phyloP scores from a whole-genome alignment of 2,113 vertebrate genomes.

The Litocranius walleri region DNA sequence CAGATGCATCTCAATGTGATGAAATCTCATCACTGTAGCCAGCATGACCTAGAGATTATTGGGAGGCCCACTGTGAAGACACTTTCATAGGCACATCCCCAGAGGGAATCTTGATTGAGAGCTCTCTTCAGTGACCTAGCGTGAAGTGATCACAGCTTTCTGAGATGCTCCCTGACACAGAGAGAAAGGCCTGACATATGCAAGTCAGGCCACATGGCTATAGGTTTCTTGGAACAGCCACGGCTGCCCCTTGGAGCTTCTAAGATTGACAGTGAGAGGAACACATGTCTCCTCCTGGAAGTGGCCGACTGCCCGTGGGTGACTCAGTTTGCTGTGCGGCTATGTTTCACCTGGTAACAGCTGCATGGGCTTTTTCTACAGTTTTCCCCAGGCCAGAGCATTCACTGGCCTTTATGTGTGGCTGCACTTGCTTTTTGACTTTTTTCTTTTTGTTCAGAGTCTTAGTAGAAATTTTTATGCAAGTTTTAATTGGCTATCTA shows the following conservation, averaged over 20 bases:
- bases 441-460: constrained; percentile 68
- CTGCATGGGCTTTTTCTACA: constrained; percentile 59
- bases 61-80: constrained; percentile 29
- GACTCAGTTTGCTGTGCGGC: constrained; percentile 46
- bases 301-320: constrained; percentile 42
- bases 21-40: constrained; percentile 33
- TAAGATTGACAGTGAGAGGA: constrained; percentile 39
- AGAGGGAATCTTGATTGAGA: constrained; percentile 18
- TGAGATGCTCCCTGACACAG: background rate
- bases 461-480: constrained; percentile 77
- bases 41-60: background rate
- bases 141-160: constrained; percentile 28
- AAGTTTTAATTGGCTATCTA: constrained; percentile 71
- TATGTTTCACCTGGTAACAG: constrained; percentile 24
- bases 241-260: constrained; percentile 11
- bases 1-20: constrained; percentile 42
- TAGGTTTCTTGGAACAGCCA: background rate
- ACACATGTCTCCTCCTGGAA: background rate
- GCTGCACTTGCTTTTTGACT: constrained; percentile 65
- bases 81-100: constrained; percentile 11
- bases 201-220: constrained; percentile 45
- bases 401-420: constrained; percentile 66
- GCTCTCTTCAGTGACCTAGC: constrained; percentile 48
- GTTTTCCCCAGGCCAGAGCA: constrained; percentile 48
- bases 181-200: background rate